Conservation (phyloP, 2,797 vertebrate genomes). For the Sebastes diaconus region DNA sequence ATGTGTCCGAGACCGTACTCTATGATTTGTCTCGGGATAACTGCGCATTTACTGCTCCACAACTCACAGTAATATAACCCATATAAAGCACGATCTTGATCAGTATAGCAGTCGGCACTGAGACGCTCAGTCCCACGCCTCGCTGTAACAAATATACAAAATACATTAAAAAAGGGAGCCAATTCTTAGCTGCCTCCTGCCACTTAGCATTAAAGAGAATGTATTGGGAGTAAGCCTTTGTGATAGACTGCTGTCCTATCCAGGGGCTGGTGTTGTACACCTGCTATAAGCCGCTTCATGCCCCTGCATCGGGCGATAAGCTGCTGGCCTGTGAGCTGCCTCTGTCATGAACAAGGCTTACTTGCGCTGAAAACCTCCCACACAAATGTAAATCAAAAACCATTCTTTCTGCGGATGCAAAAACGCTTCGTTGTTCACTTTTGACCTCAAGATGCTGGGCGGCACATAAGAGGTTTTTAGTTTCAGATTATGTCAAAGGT, state of each 20-base stretch:
- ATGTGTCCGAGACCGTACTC: constrained; percentile 24
- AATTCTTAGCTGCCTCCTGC: constrained; percentile 5
- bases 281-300: constrained; percentile 64
- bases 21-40: constrained; percentile 57
- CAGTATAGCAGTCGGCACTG: constrained; percentile 2
- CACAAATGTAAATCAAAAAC: constrained; percentile 42
- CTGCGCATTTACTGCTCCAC: constrained; percentile 43
- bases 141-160: constrained; percentile 6
- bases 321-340: constrained; percentile 39
- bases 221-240: constrained; percentile 46
- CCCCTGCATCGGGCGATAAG: constrained; percentile 58
- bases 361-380: constrained; percentile 26
- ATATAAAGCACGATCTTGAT: constrained; percentile 38
- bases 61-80: constrained; percentile 22
- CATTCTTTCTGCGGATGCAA: constrained; percentile 1
- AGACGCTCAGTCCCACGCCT: not conserved
- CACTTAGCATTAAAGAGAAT: constrained; percentile 37
- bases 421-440: not conserved
- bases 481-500: not conserved
- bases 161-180: not conserved
- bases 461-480: not conserved
- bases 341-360: constrained; percentile 52
- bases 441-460: not conserved
- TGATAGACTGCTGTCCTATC: constrained; percentile 52
- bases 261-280: constrained; percentile 55